These are phyloP conservation scores for Egretta garzetta DNA, from an alignment of 2,113 vertebrate species.

Conservation along the genomic window DNA sequence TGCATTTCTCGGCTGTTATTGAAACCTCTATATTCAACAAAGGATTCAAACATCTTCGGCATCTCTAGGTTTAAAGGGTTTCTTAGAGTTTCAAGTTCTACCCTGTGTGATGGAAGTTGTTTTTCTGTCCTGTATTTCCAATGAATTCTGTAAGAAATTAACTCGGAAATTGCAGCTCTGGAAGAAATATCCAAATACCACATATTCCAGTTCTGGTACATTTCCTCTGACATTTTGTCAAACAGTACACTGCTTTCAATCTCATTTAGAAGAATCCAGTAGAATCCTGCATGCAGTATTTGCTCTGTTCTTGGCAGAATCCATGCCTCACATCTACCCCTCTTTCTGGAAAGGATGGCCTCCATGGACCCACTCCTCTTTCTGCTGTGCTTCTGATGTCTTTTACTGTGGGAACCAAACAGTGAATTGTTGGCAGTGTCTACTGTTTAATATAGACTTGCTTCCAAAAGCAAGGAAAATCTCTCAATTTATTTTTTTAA, in stretches of 20 bases:
- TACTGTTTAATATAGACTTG: not conserved
- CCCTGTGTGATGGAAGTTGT: rapidly evolving
- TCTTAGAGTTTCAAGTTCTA: not conserved
- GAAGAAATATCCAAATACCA: not conserved
- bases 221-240: not conserved
- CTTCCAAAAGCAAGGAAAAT: not conserved
- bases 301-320: not conserved
- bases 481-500: not conserved
- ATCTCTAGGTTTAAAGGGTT: not conserved
- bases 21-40: not conserved
- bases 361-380: not conserved
- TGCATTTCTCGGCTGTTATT: not conserved
- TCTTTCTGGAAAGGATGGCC: not conserved
- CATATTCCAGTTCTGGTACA: not conserved
- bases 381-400: not conserved
- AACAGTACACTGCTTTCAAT: not conserved
- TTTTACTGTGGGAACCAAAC: not conserved
- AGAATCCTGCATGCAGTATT: not conserved
- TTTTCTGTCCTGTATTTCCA: not conserved
- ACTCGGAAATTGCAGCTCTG: not conserved
- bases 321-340: not conserved
- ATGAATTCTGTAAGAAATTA: not conserved
- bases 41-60: not conserved
- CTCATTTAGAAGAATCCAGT: not conserved
- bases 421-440: not conserved